These are phyloP conservation scores for Tubulanus polymorphus DNA, from an alignment of 2,888 invertebrate genomes.

Conservation along the genomic window DNA sequence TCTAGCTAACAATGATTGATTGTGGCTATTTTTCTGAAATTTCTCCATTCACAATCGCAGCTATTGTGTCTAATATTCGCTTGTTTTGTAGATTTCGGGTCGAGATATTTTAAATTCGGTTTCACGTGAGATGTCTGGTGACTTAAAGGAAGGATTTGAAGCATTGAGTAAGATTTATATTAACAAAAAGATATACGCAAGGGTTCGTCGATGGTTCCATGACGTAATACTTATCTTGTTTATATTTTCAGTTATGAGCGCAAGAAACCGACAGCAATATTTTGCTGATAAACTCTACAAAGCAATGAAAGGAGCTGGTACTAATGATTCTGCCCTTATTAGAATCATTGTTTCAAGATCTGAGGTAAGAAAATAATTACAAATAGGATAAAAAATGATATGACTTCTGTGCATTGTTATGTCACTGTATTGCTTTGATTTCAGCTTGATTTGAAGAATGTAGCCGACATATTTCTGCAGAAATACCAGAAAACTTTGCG, in stretches of 20 bases:
- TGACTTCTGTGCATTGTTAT: too few relatives aligned
- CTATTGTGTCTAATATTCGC: neutral
- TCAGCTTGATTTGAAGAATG: conserved; percentile 46
- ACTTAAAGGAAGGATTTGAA: conserved; percentile 4
- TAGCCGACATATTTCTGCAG: conserved; percentile 34
- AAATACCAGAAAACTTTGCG: conserved; percentile 30
- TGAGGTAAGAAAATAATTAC: conserved; percentile 47
- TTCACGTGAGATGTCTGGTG: neutral
- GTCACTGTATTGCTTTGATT: conserved; percentile 14
- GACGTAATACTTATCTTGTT: too few relatives aligned
- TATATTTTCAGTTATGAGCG: conserved; percentile 32
- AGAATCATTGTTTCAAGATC: conserved; percentile 44
- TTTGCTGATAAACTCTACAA: conserved; percentile 44
- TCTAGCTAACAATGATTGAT: neutral
- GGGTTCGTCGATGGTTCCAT: too few relatives aligned
- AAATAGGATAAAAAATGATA: too few relatives aligned
- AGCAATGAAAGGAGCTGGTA: conserved; percentile 44
- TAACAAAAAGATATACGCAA: too few relatives aligned
- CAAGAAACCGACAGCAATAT: conserved; percentile 39
- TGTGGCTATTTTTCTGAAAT: neutral
- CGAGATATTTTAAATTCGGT: conserved; percentile 4
- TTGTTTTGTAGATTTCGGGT: neutral
- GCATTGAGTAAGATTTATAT: conserved; percentile 23
- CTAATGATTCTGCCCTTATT: conserved; percentile 43
- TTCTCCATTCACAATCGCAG: neutral